Evolutionary conservation across 2,888 invertebrate species (phyloP), one percentile per base, ranked within the genome.

Genomic region (Tanytarsus gracilentus): DNA sequence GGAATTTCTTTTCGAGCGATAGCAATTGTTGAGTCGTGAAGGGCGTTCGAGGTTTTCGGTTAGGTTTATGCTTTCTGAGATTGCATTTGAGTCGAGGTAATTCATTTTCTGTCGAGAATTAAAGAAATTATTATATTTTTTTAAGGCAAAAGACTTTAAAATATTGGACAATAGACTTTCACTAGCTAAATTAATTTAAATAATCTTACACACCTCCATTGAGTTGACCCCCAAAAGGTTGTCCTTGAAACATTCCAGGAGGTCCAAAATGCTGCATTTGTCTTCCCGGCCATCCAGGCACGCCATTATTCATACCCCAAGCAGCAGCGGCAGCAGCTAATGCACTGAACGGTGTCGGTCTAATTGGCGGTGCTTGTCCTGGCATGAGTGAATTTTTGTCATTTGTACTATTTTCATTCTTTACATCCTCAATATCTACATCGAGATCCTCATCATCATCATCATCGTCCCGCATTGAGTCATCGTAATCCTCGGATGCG

Each of bases 1-100:
- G 82, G 76, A 98, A 98, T 77, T 98, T 98, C 77, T 91, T 88
- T 76, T 98, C 98, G 65, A 98, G 77, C 2, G 95, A 88, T 63
- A 95, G 76, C 55, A 98, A 79, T 71, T 98, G 98, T 71, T 96
- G 93, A 2, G 97, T 94, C n/a, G 96, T 97, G 78, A 98, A 98
- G 0, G 98, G 97, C 1, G 98, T 99, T 61, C 98, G 81, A 0
- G 97, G 98, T 73, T 98, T 99, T 66, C 98, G 81, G 77, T 98
- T 98, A 23, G 95, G 94, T 72, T 98, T 99, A 79, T 98, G 98
- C 71, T 97, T 97, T 67, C 97, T 79, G 65, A 98, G 80, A 73
- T 90, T 88, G 76, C 91, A 92, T 72, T 90, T 90, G 66, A 92
- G n/a, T n/a, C n/a, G n/a, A n/a, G n/a, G n/a, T n/a, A n/a, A n/a